phyloP scores from a whole-genome alignment of 2,797 vertebrate species.

The Ceyx erithaca region DNA sequence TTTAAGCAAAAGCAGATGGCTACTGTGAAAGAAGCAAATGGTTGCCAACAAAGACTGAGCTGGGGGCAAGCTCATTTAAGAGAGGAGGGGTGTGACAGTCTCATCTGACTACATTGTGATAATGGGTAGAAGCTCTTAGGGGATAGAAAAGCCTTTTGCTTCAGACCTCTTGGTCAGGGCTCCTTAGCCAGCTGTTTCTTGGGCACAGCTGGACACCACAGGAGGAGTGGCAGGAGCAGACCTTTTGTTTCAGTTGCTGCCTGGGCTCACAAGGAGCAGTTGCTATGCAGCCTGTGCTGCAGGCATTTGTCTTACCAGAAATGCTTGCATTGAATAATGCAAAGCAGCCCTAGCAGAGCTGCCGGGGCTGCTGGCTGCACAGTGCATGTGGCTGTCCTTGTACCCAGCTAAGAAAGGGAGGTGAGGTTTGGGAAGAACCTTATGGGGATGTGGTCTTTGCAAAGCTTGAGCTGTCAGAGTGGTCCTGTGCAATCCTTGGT shows the following conservation, averaged over 20 bases:
- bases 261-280: neutral
- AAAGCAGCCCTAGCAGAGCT: neutral
- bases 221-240: neutral
- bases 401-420: neutral
- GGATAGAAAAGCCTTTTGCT: neutral
- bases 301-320: neutral
- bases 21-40: neutral
- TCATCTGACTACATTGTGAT: neutral
- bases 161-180: neutral
- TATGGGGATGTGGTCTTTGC: accelerated
- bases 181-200: neutral
- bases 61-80: neutral
- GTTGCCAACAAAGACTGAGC: neutral
- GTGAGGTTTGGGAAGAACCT: neutral
- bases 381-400: neutral
- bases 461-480: neutral
- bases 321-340: neutral
- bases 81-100: neutral
- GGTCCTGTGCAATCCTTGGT: neutral
- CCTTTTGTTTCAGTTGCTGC: neutral
- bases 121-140: neutral
- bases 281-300: neutral
- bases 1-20: neutral
- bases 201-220: neutral
- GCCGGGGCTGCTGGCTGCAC: neutral